These are phyloP conservation scores for Schizaphis graminum DNA, from an alignment of 2,888 invertebrate genomes.

Conservation along the genomic window DNA sequence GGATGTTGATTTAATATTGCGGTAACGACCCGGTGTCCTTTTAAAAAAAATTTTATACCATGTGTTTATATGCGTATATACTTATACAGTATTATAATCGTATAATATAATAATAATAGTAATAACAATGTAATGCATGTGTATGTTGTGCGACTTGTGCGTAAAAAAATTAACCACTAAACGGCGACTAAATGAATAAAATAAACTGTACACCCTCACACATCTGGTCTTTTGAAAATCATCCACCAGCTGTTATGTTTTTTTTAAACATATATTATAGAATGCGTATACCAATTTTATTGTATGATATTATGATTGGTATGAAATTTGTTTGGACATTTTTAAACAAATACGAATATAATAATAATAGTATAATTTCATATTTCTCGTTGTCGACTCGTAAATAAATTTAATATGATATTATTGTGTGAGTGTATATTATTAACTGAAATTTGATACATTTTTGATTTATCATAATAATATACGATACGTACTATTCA, in stretches of 20 bases:
- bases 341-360: neutral
- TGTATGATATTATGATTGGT: neutral
- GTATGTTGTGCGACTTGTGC: neutral
- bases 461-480: neutral
- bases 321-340: neutral
- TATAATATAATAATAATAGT: neutral
- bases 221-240: conserved; percentile 5
- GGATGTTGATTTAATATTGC: conserved; percentile 28
- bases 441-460: neutral
- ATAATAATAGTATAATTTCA: neutral
- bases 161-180: conserved; percentile 2
- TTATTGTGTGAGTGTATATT: neutral
- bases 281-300: neutral
- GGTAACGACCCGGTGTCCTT: neutral
- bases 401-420: neutral
- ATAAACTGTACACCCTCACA: neutral
- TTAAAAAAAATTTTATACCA: neutral
- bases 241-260: neutral
- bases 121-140: neutral
- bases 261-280: neutral
- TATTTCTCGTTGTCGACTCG: neutral
- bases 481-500: neutral
- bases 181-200: neutral
- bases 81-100: neutral
- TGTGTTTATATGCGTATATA: neutral